phyloP scores from a whole-genome alignment of 1,140 invertebrate species.

The Drepana arcuata region DNA sequence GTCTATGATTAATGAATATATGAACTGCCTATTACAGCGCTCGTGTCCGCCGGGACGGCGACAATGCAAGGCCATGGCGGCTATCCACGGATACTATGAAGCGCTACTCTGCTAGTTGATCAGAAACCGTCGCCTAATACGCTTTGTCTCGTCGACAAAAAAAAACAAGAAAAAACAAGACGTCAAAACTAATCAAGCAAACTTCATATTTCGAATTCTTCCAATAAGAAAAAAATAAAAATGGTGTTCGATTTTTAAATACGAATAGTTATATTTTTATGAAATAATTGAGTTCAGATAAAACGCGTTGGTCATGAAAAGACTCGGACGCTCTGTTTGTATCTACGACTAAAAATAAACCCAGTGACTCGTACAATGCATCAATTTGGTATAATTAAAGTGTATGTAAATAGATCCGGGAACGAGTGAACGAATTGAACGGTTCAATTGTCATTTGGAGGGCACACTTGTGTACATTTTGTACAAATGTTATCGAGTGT shows the following conservation, averaged over 20 bases:
- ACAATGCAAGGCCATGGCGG: slow-evolving; percentile 28
- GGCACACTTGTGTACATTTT: slow-evolving; percentile 10
- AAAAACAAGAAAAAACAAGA: too few species aligned
- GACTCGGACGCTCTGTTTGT: too few species aligned
- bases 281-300: too few species aligned
- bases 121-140: slow-evolving; percentile 13
- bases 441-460: slow-evolving; percentile 1
- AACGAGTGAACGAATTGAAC: slow-evolving; percentile 11
- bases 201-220: too few species aligned
- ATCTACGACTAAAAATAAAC: slow-evolving; percentile 13
- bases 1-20: slow-evolving; percentile 21
- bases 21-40: slow-evolving; percentile 18
- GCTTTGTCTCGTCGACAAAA: slow-evolving; percentile 5
- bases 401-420: slow-evolving; percentile 24
- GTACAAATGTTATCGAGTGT: too few species aligned
- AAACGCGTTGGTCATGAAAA: too few species aligned
- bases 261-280: too few species aligned
- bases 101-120: slow-evolving; percentile 22
- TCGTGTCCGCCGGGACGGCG: slow-evolving; percentile 7
- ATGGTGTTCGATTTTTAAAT: too few species aligned
- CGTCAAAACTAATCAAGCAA: too few species aligned
- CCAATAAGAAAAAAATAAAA: too few species aligned
- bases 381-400: slow-evolving; percentile 25
- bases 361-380: too few species aligned
- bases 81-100: slow-evolving; percentile 26